phyloP scores from a whole-genome alignment of 2,113 vertebrate species.

The Microtus richardsoni region DNA sequence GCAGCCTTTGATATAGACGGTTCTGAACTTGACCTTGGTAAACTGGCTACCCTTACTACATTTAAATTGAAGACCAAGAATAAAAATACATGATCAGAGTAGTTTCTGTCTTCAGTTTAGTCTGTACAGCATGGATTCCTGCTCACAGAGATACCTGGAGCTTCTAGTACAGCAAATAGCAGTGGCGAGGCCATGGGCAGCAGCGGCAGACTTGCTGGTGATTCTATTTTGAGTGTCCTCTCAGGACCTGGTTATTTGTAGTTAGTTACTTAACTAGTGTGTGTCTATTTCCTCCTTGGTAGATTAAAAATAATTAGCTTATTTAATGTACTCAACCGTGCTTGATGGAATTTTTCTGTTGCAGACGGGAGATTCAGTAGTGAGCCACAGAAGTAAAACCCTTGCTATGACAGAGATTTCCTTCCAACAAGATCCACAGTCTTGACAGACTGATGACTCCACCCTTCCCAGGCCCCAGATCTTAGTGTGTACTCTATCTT shows the following conservation, averaged over 20 bases:
- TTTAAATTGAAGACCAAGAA: neutral
- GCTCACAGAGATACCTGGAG: neutral
- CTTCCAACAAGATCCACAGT: neutral
- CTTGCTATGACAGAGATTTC: neutral
- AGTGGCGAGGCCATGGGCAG: rapidly evolving
- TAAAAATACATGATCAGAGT: neutral
- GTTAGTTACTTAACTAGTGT: neutral
- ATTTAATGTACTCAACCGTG: neutral
- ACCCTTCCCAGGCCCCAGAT: rapidly evolving
- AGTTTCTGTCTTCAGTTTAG: neutral
- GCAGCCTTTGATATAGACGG: neutral
- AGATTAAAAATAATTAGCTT: neutral
- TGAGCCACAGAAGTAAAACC: neutral
- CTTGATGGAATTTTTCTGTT: neutral
- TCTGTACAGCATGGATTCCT: rapidly evolving
- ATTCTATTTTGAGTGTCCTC: neutral
- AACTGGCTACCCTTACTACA: neutral
- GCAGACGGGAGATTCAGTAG: neutral
- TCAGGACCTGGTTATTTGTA: neutral
- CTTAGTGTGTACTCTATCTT: neutral
- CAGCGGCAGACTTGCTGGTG: neutral
- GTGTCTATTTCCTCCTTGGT: neutral
- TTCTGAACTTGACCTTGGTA: neutral
- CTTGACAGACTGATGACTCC: rapidly evolving
- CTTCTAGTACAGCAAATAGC: rapidly evolving